These are phyloP conservation scores for Trichopria drosophilae DNA, from an alignment of 2,888 invertebrate species.

Conservation along the genomic window DNA sequence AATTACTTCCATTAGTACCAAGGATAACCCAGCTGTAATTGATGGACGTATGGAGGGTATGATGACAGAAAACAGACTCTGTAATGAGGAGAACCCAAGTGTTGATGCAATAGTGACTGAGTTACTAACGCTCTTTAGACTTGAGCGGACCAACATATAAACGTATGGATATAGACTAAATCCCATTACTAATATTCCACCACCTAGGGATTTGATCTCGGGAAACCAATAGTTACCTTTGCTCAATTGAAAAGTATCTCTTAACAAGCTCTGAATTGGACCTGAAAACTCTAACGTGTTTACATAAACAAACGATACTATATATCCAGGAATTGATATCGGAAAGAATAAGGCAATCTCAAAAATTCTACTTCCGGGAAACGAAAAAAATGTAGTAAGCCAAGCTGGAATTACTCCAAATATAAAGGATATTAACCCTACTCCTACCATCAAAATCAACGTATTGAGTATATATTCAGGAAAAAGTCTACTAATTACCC, in stretches of 20 bases:
- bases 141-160: conserved; percentile 22
- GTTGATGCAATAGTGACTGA: conserved; percentile 23
- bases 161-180: conserved; percentile 20
- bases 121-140: conserved; percentile 21
- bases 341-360: conserved; percentile 20
- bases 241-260: conserved; percentile 15
- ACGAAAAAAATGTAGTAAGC: conserved; percentile 19
- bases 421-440: conserved; percentile 17
- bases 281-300: conserved; percentile 19
- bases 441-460: conserved; percentile 18
- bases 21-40: conserved; percentile 22
- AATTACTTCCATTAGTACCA: conserved; percentile 23
- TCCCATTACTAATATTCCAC: conserved; percentile 20
- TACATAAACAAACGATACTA: conserved; percentile 17
- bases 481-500: conserved; percentile 17
- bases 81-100: conserved; percentile 23
- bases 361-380: conserved; percentile 20
- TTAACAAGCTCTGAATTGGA: conserved; percentile 17
- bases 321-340: conserved; percentile 20
- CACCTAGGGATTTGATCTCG: conserved; percentile 19
- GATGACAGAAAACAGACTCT: conserved; percentile 24
- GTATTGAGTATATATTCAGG: conserved; percentile 18
- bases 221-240: conserved; percentile 21
- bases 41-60: conserved; percentile 24
- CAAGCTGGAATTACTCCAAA: conserved; percentile 19